These are phyloP conservation scores for Fissipunctia ypsillon DNA, from an alignment of 2,888 invertebrate species.

Conservation along the genomic window DNA sequence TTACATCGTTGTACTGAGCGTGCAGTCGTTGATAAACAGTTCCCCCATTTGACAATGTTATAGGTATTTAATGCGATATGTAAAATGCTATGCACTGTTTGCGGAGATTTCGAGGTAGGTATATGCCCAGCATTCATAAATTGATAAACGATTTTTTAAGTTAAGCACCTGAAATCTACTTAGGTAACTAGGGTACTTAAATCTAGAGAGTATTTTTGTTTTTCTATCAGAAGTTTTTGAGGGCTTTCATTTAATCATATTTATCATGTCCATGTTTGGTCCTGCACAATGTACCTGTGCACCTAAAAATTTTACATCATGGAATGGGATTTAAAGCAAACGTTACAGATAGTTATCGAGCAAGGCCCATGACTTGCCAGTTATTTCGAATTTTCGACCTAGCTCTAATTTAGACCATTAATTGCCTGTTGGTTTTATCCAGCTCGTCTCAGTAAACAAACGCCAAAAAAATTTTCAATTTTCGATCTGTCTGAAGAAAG, in stretches of 20 bases:
- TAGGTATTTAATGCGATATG: conserved; percentile 27
- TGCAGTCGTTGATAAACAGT: conserved; percentile 45
- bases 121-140: neutral
- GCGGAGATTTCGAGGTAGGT: neutral
- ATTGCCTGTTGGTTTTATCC: neutral
- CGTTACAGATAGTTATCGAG: no score
- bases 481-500: neutral
- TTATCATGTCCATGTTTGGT: no score
- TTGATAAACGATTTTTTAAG: neutral
- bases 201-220: no score
- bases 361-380: no score
- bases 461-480: neutral
- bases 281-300: no score
- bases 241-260: no score
- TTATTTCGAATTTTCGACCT: no score
- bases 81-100: conserved; percentile 2
- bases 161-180: no score
- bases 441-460: neutral
- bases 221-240: no score
- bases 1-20: conserved; percentile 17
- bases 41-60: conserved; percentile 26
- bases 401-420: neutral
- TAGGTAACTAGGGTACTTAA: no score
- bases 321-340: no score
- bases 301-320: no score